phyloP scores from a whole-genome alignment of 2,113 vertebrate species.

The Sander lucioperca region DNA sequence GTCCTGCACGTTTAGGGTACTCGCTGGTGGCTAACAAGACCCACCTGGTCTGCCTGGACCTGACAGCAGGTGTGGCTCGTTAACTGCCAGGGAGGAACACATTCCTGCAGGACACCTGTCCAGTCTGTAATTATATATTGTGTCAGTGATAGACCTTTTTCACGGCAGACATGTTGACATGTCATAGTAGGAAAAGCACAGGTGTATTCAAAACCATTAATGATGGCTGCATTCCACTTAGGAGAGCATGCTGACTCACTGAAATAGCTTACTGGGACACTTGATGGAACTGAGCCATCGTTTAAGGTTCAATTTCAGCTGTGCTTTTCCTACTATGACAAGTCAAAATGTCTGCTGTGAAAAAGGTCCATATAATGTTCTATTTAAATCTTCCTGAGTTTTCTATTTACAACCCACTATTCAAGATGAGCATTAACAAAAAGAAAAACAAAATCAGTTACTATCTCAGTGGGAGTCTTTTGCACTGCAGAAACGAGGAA shows the following conservation, averaged over 20 bases:
- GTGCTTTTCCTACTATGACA: no score
- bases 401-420: neutral
- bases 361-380: neutral
- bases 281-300: no score
- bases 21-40: neutral
- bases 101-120: conserved; percentile 9
- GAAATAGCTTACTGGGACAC: no score
- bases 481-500: conserved; percentile 23
- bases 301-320: no score
- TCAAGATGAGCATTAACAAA: neutral
- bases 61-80: conserved; percentile 13
- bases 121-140: neutral
- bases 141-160: neutral
- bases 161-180: no score
- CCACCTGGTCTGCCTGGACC: conserved; percentile 30
- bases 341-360: no score
- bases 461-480: conserved; percentile 6
- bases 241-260: no score
- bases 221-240: no score
- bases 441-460: no score
- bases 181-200: no score
- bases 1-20: conserved; percentile 2
- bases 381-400: neutral
- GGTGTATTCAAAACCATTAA: no score
- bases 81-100: neutral